Evolutionary conservation across 2,113 vertebrate species (phyloP), one percentile per base, ranked within the genome.

Genomic region (Pelodiscus sinensis): DNA sequence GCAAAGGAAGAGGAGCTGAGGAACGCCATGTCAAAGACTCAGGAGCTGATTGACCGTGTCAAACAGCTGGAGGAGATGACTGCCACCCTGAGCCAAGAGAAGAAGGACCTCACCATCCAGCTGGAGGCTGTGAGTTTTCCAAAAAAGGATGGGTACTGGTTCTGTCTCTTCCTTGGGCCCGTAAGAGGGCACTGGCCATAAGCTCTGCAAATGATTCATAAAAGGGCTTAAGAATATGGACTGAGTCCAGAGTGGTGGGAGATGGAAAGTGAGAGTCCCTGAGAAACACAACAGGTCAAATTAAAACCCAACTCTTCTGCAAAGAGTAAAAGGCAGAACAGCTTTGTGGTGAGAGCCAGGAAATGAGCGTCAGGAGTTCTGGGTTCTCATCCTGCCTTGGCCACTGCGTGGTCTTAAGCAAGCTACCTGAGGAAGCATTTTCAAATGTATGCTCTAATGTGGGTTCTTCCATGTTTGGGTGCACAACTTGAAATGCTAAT

Each of bases 11-110:
- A 90, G 44, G 86, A 97, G 35, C 38, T 96, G 62, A 92, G 89
- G 84, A 94, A 6, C 1, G 97, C 91, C 56, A 44, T 56, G 91
- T 60, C 91, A 55, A 96, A 97, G 85, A 79, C 84, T 12, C 29
- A 16, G 60, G 92, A 97, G 2, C 35, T 97, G 81, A 38, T 80
- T 56, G 75, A 81, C 52, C 83, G 91, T 0, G 4, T 51, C 65
- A 88, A 97, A 51, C 90, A 98, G 8, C 88, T 96, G 81, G 96
- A 97, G 44, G 68, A 96, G 85, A 96, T 94, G 83, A 57, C 29
- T 18, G 92, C 31, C 75, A 92, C 77, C 0, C 88, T 97, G 21
- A 97, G 90, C 60, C 92, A 96, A 83, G 94, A 97, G 88, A 96
- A 96, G 77, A 94, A 95, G 3, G 91, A 95, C 79, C 88, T 95